A percentile compares a stretch with the other conserved stretches of the same genome.
These are phyloP conservation scores for Patella vulgata DNA, from an alignment of 1,140 invertebrate species.

Conservation along the genomic window DNA sequence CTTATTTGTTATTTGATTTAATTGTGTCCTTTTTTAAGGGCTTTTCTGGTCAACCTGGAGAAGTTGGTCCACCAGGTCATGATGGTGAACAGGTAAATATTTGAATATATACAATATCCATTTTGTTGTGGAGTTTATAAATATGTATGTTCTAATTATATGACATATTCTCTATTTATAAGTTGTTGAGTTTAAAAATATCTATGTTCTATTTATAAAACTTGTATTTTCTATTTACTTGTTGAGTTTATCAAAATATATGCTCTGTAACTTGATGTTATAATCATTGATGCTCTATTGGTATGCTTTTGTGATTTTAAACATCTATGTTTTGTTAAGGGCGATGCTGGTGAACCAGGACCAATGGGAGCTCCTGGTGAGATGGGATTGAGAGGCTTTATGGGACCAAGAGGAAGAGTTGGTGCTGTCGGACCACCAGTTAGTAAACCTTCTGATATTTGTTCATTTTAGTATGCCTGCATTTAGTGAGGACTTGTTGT, in stretches of 20 bases:
- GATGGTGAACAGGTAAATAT: conserved; percentile 74
- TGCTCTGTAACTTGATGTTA: too few species aligned
- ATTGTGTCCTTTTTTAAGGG: conserved; percentile 69
- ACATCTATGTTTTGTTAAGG: conserved; percentile 66
- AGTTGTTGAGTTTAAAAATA: too few species aligned
- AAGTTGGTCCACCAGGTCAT: conserved; percentile 76
- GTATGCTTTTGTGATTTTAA: too few species aligned
- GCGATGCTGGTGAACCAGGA: conserved; percentile 81
- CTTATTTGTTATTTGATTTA: too few species aligned
- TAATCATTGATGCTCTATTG: too few species aligned
- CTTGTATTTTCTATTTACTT: too few species aligned
- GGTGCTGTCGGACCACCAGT: conserved; percentile 75
- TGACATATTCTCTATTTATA: too few species aligned
- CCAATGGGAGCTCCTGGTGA: conserved; percentile 80
- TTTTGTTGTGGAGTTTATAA: too few species aligned
- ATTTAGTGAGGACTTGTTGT: not conserved
- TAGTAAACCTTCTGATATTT: conserved; percentile 68
- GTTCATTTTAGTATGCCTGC: not conserved
- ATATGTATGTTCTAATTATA: too few species aligned
- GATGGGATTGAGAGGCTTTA: conserved; percentile 73
- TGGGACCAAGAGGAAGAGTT: conserved; percentile 81
- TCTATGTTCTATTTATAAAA: too few species aligned
- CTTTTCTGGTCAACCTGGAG: conserved; percentile 72
- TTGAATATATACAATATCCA: not conserved
- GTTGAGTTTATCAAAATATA: too few species aligned